Evolutionary conservation across 2,888 invertebrate genomes (phyloP).

Genomic region (Caenorhabditis sp.): DNA sequence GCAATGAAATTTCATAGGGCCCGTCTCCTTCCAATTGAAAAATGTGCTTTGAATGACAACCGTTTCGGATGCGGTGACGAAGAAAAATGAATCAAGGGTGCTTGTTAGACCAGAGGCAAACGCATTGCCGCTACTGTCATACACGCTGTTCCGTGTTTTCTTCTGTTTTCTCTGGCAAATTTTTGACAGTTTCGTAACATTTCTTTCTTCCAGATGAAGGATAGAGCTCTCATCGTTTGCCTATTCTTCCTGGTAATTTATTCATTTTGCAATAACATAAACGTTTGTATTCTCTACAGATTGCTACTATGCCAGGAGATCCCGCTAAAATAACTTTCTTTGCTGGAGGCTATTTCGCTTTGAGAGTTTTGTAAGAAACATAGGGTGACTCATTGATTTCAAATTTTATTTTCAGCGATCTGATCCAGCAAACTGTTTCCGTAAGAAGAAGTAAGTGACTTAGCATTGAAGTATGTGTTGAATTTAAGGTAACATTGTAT

Average conservation of each 20-base stretch:
- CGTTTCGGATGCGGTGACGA: slow-evolving; percentile 43
- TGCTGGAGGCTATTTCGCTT: neutral
- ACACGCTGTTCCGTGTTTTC: slow-evolving; percentile 4
- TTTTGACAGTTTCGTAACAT: no score
- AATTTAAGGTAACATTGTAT: no score
- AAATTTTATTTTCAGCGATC: neutral
- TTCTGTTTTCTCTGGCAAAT: no score
- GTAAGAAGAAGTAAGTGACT: neutral
- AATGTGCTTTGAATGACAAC: slow-evolving; percentile 13
- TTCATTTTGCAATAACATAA: neutral
- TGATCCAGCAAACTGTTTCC: neutral
- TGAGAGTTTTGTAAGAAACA: neutral
- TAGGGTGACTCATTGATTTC: neutral
- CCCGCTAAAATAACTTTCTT: neutral
- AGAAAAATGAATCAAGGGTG: slow-evolving; percentile 44
- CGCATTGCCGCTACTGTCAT: slow-evolving; percentile 30
- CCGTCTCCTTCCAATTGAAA: neutral
- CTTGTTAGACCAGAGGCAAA: slow-evolving; percentile 23
- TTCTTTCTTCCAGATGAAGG: slow-evolving; percentile 31
- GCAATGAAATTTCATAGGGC: slow-evolving; percentile 31
- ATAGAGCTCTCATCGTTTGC: slow-evolving; percentile 6
- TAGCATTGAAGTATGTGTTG: no score
- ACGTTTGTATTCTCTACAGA: neutral
- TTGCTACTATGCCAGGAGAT: neutral
- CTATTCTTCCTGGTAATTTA: slow-evolving; percentile 17